Evolutionary conservation across 2,113 vertebrate genomes (phyloP), one percentile per base, ranked within the genome.

Genomic region (Oophaga pumilio): DNA sequence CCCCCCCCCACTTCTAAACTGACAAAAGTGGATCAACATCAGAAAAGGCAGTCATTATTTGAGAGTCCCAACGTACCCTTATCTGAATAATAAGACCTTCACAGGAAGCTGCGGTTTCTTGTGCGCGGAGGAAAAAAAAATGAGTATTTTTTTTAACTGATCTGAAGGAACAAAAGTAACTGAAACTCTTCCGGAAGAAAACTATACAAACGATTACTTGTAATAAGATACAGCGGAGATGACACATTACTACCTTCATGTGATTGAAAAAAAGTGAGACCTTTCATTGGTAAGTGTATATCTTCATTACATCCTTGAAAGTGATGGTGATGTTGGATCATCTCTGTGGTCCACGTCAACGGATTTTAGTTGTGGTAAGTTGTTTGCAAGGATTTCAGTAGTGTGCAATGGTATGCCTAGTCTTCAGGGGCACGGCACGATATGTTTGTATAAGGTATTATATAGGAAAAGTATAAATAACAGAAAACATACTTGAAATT

Each of bases 61-160:
- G n/a, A 64, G 53, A 64, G 56, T 82, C 68, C 62, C 14, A 43
- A 28, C 13, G 56, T 74, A 81, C 82, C 52, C n/a, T 83, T 64
- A 83, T 59, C 86, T 76, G 22, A 50, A 82, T 71, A 83, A 24
- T 22, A 17, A n/a, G 26, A 43, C n/a, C 77, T 80, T 50, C 11
- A 82, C 68, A 82, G 86, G 80, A 88, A 83, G 59, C 33, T 33
- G 24, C 80, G 86, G 86, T 82, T 88, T 60, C 24, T n/a, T 53
- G 62, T 3, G 15, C 26, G 49, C 22, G 53, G 33, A 69, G 8
- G 73, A 71, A 87, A 71, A 74, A 82, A 84, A 60, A 9, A 9
- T 8, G 20, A 74, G 9, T 79, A 11, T 33, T 60, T 85, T 76
- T 56, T 62, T 76, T 12, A 43, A 22, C 18, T 86, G n/a, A 13